Percentiles rank a stretch among this genome's conserved stretches.
Evolutionary conservation across 1,140 invertebrate species (phyloP).

Genomic region (Heterodera carotae): DNA sequence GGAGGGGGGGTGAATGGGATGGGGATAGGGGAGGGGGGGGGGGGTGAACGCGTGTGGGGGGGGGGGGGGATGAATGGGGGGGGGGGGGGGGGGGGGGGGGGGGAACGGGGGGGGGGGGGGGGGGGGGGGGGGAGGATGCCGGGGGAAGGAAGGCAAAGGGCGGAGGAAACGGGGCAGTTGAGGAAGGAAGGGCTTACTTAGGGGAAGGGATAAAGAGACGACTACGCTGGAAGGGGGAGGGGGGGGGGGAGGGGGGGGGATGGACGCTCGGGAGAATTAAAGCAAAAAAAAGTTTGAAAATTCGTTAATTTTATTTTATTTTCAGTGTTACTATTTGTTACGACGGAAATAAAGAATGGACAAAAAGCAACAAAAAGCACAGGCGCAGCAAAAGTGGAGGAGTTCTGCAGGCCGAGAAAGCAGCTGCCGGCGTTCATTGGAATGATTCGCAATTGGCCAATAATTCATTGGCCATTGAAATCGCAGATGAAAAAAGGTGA

Average conservation of each 20-base stretch:
- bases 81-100: background rate
- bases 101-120: no score
- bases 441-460: background rate
- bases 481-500: background rate
- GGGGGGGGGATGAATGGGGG: background rate
- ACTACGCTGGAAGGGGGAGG: no score
- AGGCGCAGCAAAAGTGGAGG: background rate
- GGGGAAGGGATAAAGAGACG: no score
- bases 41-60: no score
- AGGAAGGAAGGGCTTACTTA: no score
- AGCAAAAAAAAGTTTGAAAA: background rate
- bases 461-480: background rate
- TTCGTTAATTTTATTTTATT: background rate
- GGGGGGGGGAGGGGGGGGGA: no score
- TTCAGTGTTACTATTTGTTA: background rate
- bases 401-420: background rate
- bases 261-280: background rate
- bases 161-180: no score
- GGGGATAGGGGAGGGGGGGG: no score
- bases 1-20: no score
- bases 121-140: background rate
- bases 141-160: background rate
- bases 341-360: background rate
- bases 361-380: conserved; percentile 1
- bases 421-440: background rate